Percentiles rank a stretch among this genome's conserved stretches.
Evolutionary conservation across 2,797 vertebrate genomes (phyloP).

Genomic region (Acipenser oxyrinchus): DNA sequence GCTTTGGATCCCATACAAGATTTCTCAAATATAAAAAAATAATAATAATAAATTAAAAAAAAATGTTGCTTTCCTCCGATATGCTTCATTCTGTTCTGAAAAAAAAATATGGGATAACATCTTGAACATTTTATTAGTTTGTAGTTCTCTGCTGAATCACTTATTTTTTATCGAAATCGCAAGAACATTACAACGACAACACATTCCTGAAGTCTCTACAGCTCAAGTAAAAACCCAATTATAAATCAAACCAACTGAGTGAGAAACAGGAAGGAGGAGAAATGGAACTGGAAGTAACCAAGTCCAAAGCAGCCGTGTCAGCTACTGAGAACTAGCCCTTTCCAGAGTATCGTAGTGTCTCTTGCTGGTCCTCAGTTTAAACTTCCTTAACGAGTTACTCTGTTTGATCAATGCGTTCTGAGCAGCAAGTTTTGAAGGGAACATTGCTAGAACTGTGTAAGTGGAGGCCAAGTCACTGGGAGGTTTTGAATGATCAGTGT

Average conservation of each 20-base stretch:
- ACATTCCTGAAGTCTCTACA: conserved; percentile 51
- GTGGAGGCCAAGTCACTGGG: conserved; percentile 68
- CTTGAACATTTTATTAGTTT: conserved; percentile 18
- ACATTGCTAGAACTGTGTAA: conserved; percentile 72
- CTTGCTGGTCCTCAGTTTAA: conserved; percentile 73
- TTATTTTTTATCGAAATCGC: conserved; percentile 45
- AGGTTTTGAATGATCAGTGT: conserved; percentile 48
- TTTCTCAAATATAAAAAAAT: conserved; percentile 75
- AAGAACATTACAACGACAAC: conserved; percentile 39
- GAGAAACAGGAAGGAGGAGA: conserved; percentile 35
- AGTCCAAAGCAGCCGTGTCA: conserved; percentile 31
- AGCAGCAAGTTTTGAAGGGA: conserved; percentile 69
- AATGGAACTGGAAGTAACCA: conserved; percentile 37
- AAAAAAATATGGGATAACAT: not conserved
- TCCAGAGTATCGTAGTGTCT: conserved; percentile 73
- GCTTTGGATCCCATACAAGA: conserved; percentile 73
- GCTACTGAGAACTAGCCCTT: conserved; percentile 74
- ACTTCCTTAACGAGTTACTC: conserved; percentile 61
- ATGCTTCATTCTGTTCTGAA: conserved; percentile 33
- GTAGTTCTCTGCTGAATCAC: conserved; percentile 48
- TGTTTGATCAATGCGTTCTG: conserved; percentile 71
- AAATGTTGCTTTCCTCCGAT: conserved; percentile 52
- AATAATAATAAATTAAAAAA: conserved; percentile 25
- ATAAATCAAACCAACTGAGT: conserved; percentile 40
- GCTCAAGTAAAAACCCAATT: conserved; percentile 45